Evolutionary conservation across 2,113 vertebrate species (phyloP).

Genomic region (Leptocoma aspasia): DNA sequence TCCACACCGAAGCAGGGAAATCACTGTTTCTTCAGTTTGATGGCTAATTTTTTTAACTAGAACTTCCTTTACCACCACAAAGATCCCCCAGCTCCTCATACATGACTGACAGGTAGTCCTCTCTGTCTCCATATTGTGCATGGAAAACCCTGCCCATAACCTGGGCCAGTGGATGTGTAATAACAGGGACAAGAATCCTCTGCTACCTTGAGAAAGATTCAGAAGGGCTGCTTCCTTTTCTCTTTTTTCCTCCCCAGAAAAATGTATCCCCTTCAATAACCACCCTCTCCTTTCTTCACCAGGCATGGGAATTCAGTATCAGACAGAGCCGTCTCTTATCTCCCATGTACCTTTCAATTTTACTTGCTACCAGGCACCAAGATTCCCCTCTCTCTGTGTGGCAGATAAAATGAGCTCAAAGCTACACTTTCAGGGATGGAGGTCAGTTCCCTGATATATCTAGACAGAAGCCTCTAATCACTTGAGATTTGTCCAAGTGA

Average conservation of each 20-base stretch:
- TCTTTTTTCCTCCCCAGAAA: not conserved
- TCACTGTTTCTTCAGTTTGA: not conserved
- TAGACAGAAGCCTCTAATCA: not conserved
- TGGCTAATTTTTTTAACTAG: not conserved
- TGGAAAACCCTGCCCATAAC: not conserved
- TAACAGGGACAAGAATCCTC: not conserved
- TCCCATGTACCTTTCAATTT: constrained; percentile 5
- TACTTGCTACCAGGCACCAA: not conserved
- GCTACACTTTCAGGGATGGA: constrained; percentile 4
- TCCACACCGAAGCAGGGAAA: not conserved
- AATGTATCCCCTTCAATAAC: not conserved
- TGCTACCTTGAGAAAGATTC: not conserved
- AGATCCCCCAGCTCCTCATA: not conserved
- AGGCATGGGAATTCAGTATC: not conserved
- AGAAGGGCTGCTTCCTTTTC: not conserved
- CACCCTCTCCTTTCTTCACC: not conserved
- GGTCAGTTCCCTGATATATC: constrained; percentile 22
- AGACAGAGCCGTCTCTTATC: constrained; percentile 10
- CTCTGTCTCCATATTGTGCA: not conserved
- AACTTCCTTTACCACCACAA: not conserved
- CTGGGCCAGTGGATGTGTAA: not conserved
- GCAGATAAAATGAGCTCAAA: constrained; percentile 20
- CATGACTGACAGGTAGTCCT: not conserved
- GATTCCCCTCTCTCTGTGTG: not conserved
- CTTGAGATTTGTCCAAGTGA: not conserved